A percentile compares a stretch with the other conserved stretches of the same genome.
These are phyloP conservation scores for Orchesella cincta DNA, from an alignment of 1,140 invertebrate species.

Conservation along the genomic window DNA sequence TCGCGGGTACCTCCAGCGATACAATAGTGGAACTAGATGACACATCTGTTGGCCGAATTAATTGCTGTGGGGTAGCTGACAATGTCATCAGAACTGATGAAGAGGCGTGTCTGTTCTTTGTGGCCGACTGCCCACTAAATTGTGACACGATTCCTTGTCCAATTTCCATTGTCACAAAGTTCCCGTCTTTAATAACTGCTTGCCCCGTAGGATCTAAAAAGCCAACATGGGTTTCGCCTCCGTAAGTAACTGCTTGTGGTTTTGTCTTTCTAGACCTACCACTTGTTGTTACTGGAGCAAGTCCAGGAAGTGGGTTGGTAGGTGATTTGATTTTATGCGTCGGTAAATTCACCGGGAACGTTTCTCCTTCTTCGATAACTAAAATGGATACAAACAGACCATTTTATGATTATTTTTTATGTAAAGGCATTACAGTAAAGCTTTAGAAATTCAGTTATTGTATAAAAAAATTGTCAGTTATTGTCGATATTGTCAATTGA, in stretches of 20 bases:
- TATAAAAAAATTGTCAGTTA: background rate
- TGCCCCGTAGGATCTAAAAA: constrained; percentile 2
- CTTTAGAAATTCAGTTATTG: background rate
- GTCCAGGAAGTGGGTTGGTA: background rate
- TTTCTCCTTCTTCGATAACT: background rate
- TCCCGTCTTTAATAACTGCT: too few relatives aligned
- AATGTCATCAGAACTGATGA: constrained; percentile 7
- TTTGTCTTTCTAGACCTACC: constrained; percentile 15
- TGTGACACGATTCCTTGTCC: background rate
- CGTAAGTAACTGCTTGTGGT: background rate
- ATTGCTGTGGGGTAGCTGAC: background rate
- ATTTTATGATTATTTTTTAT: background rate
- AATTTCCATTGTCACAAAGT: background rate
- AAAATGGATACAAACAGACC: background rate
- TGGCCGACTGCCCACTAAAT: background rate
- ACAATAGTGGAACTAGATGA: background rate
- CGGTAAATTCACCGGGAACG: background rate
- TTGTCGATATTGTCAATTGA: background rate
- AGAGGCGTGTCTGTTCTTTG: background rate
- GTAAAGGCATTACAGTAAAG: background rate
- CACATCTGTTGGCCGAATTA: too few relatives aligned
- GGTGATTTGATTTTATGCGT: constrained; percentile 24
- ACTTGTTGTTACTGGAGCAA: background rate
- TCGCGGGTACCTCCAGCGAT: background rate
- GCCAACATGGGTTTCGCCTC: background rate